A percentile compares a stretch with the other conserved stretches of the same genome.
Conservation (phyloP, 1,140 invertebrate genomes). For the Drosophila ironensis region DNA sequence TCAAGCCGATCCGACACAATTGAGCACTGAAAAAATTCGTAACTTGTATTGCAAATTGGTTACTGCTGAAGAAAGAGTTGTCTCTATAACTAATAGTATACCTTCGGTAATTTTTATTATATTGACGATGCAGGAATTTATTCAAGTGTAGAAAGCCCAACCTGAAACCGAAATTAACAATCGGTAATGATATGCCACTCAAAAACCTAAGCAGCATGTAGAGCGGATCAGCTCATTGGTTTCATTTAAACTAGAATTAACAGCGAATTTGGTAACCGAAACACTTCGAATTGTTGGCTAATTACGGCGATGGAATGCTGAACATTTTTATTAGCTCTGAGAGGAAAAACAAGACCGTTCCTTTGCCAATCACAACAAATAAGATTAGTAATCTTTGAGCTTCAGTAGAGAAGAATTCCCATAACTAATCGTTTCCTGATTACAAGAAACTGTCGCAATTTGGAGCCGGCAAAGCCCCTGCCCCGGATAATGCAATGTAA, state of each 20-base stretch:
- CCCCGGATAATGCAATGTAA: slow-evolving; percentile 17
- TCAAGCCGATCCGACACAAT: slow-evolving; percentile 9
- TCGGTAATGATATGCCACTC: slow-evolving; percentile 76
- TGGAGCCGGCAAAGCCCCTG: background rate
- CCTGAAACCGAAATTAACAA: slow-evolving; percentile 16
- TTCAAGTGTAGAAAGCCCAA: slow-evolving; percentile 11
- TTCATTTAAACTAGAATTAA: slow-evolving; percentile 71
- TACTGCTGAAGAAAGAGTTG: too few relatives aligned
- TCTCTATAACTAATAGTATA: too few relatives aligned
- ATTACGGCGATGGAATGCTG: slow-evolving; percentile 57
- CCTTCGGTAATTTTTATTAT: background rate
- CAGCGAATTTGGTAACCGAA: slow-evolving; percentile 51
- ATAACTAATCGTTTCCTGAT: slow-evolving; percentile 65
- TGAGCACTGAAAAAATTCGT: slow-evolving; percentile 6
- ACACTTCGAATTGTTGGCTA: slow-evolving; percentile 51
- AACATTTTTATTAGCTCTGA: slow-evolving; percentile 13
- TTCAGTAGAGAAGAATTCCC: slow-evolving; percentile 1
- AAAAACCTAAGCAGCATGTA: slow-evolving; percentile 60
- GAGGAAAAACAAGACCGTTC: background rate
- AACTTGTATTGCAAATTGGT: background rate
- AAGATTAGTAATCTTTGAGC: background rate
- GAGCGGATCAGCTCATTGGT: slow-evolving; percentile 56
- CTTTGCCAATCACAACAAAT: background rate
- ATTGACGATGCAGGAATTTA: background rate
- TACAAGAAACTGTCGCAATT: slow-evolving; percentile 69